Evolutionary conservation across 2,113 vertebrate species (phyloP).

Genomic region (Potamarius usumacintae): DNA sequence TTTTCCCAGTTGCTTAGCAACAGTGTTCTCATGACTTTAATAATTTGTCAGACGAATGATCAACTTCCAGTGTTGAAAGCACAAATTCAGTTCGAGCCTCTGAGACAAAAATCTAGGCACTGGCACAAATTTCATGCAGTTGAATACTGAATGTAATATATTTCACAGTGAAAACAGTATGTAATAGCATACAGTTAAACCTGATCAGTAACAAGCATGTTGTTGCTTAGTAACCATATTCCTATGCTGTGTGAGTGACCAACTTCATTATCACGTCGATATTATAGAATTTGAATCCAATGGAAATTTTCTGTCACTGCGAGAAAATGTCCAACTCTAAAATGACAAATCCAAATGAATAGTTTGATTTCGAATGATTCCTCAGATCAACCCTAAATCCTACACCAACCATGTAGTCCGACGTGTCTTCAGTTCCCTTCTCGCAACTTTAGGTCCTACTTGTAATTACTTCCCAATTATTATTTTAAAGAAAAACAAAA

Average conservation of each 20-base stretch:
- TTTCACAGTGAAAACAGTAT: neutral
- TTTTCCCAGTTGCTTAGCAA: constrained; percentile 3
- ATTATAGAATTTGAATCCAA: neutral
- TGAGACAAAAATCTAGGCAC: neutral
- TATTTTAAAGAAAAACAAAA: neutral
- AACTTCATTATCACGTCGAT: neutral
- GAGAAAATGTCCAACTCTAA: neutral
- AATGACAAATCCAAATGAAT: neutral
- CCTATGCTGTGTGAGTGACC: neutral
- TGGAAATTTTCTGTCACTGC: neutral
- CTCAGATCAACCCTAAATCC: neutral
- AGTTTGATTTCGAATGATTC: neutral
- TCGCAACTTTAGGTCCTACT: too few relatives aligned
- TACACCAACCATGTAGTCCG: neutral
- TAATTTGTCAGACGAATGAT: neutral
- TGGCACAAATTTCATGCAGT: neutral
- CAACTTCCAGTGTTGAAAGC: neutral
- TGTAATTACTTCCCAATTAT: neutral
- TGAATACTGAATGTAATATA: neutral
- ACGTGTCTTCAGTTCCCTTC: neutral
- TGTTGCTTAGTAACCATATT: constrained; percentile 10
- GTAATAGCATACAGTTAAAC: neutral
- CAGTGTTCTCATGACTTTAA: constrained; percentile 5
- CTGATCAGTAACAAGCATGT: neutral
- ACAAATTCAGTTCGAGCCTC: neutral